phyloP scores from a whole-genome alignment of 2,888 invertebrate genomes.

The Kuschelorhynchus macadamiae region DNA sequence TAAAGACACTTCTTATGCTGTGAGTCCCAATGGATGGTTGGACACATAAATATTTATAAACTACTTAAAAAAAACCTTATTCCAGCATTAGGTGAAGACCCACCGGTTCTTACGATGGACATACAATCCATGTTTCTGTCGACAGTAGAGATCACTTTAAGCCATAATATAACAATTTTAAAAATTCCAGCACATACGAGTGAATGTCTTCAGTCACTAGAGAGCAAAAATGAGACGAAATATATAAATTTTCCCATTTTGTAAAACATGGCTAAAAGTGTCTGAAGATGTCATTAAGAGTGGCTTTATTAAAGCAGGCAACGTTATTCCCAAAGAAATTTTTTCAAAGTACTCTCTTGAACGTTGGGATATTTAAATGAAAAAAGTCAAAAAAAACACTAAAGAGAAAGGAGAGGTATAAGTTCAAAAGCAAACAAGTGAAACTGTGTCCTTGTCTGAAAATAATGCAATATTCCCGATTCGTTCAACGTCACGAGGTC shows the following conservation, averaged over 20 bases:
- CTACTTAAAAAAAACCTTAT: conserved; percentile 52
- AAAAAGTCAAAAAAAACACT: too few species aligned
- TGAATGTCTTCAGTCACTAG: neutral
- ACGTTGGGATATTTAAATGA: too few species aligned
- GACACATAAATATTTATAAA: conserved; percentile 56
- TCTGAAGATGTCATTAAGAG: conserved; percentile 10
- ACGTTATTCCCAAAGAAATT: too few species aligned
- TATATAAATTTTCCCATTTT: neutral
- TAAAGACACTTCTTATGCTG: too few species aligned
- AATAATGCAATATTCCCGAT: too few species aligned
- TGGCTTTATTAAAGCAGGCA: too few species aligned
- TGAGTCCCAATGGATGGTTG: conserved; percentile 56
- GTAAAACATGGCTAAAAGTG: conserved; percentile 13
- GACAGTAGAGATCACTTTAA: neutral
- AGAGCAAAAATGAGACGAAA: neutral
- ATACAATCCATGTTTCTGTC: conserved; percentile 55
- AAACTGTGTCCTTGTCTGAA: too few species aligned
- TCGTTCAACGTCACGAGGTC: too few species aligned
- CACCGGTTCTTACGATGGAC: conserved; percentile 58
- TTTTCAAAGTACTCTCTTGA: too few species aligned
- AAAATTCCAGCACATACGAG: conserved; percentile 4
- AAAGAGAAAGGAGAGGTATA: too few species aligned
- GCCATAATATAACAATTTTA: too few species aligned
- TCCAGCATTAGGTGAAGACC: conserved; percentile 55
- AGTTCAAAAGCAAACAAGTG: too few species aligned